These are phyloP conservation scores for Seriola quinqueradiata DNA, from an alignment of 2,113 vertebrate genomes.

Conservation along the genomic window DNA sequence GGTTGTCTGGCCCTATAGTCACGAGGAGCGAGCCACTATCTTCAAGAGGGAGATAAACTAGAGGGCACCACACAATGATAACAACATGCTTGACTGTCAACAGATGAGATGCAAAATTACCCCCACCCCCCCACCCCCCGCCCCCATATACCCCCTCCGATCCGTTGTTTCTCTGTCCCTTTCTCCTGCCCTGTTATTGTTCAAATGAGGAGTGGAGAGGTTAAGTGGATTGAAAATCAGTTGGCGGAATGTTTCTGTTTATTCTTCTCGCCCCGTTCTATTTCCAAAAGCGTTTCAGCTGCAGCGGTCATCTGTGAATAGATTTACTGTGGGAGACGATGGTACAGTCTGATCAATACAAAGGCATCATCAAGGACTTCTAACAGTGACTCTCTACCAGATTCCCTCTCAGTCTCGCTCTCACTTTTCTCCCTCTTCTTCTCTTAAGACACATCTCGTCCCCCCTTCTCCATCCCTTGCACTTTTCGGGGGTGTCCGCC, in stretches of 20 bases:
- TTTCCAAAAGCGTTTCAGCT: conserved; percentile 52
- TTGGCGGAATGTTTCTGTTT: conserved; percentile 67
- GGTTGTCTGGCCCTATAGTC: conserved; percentile 82
- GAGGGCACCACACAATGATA: conserved; percentile 79
- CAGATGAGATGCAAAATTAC: conserved; percentile 82
- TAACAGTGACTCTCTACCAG: conserved; percentile 29
- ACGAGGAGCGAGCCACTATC: conserved; percentile 78
- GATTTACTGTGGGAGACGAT: conserved; percentile 70
- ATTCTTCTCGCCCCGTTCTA: conserved; percentile 46
- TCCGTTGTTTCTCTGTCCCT: conserved; percentile 51
- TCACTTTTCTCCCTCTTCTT: conserved; percentile 35
- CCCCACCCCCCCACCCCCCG: background rate
- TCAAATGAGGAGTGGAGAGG: conserved; percentile 66
- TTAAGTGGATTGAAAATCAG: conserved; percentile 82
- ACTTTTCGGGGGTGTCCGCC: conserved; percentile 58
- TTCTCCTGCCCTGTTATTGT: conserved; percentile 71
- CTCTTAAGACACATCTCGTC: conserved; percentile 29
- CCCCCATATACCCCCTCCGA: background rate
- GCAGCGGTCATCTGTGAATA: conserved; percentile 72
- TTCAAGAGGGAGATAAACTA: conserved; percentile 84
- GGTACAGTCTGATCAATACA: conserved; percentile 74
- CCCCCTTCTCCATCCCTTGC: conserved; percentile 39
- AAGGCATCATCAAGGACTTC: conserved; percentile 76
- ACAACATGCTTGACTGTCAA: conserved; percentile 84
- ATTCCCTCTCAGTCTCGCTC: background rate